These are phyloP conservation scores for Oryctes rhinoceros DNA, from an alignment of 1,140 invertebrate genomes.

Conservation along the genomic window DNA sequence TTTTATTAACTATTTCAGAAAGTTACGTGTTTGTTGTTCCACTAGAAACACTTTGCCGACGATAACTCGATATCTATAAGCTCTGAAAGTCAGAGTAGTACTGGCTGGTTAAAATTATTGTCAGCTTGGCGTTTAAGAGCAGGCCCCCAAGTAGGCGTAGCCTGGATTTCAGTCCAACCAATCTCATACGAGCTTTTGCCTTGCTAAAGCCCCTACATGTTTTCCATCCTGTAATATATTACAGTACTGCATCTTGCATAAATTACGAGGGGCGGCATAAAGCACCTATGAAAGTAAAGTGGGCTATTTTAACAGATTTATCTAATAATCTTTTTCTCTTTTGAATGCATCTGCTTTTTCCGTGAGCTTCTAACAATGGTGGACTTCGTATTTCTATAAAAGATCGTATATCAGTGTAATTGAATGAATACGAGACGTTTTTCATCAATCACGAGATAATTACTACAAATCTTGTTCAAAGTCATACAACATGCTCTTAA, in stretches of 20 bases:
- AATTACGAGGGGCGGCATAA: constrained; percentile 42
- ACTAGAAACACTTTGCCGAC: background rate
- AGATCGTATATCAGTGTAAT: background rate
- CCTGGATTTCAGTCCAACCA: constrained; percentile 40
- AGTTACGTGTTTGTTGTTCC: background rate
- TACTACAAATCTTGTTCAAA: background rate
- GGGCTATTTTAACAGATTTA: constrained; percentile 53
- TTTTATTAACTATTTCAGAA: constrained; percentile 13
- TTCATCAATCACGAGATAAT: background rate
- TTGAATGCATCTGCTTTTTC: constrained; percentile 49
- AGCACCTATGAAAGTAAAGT: constrained; percentile 55
- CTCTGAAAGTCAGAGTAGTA: constrained; percentile 40
- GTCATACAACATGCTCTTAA: background rate
- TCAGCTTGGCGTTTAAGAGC: constrained; percentile 14
- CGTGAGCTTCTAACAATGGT: background rate
- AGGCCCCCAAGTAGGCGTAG: constrained; percentile 41
- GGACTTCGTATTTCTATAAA: background rate
- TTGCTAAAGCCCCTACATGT: constrained; percentile 37
- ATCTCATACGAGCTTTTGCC: constrained; percentile 37
- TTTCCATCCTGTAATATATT: constrained; percentile 46
- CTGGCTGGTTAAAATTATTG: constrained; percentile 38
- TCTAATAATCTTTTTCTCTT: constrained; percentile 53
- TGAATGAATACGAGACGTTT: background rate
- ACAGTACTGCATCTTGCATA: constrained; percentile 40
- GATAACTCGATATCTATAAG: background rate